A percentile compares a stretch with the other conserved stretches of the same genome.
phyloP scores from a whole-genome alignment of 64 coral and sea anemone genomes.

The Platygyra sinensis region DNA sequence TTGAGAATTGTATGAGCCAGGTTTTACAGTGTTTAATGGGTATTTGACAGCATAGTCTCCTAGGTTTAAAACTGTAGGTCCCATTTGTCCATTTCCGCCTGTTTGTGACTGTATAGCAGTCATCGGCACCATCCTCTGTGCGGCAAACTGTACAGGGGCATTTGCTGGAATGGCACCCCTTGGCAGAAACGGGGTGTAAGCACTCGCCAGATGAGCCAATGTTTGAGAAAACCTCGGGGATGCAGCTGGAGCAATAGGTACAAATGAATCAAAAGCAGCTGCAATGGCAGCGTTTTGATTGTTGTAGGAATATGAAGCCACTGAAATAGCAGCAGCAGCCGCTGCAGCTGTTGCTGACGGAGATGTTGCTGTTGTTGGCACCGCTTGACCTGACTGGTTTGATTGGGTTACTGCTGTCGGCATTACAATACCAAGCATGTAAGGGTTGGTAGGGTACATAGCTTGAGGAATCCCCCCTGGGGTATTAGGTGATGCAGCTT shows the following conservation, averaged over 20 bases:
- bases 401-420: constrained; percentile 38
- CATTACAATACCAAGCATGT: constrained; percentile 79
- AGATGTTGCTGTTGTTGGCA: constrained; percentile 52
- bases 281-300: constrained; percentile 70
- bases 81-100: constrained; percentile 58
- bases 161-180: constrained; percentile 38
- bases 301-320: constrained; percentile 29
- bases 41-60: constrained; percentile 69
- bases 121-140: constrained; percentile 80
- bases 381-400: constrained; percentile 6
- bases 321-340: constrained; percentile 7
- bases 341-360: constrained; percentile 31
- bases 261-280: constrained; percentile 83
- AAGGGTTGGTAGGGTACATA: constrained; percentile 58
- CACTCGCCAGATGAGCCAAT: constrained; percentile 89
- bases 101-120: constrained; percentile 50
- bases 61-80: constrained; percentile 22
- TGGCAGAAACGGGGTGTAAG: constrained; percentile 77
- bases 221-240: constrained; percentile 89
- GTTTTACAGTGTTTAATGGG: constrained; percentile 70
- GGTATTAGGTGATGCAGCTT: constrained; percentile 26
- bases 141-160: constrained; percentile 76
- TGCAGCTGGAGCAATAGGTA: constrained; percentile 89
- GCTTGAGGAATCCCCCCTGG: constrained; percentile 39
- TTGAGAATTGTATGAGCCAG: constrained; percentile 40